These are phyloP conservation scores for Corythoichthys intestinalis DNA, from an alignment of 2,113 vertebrate species.

Conservation along the genomic window DNA sequence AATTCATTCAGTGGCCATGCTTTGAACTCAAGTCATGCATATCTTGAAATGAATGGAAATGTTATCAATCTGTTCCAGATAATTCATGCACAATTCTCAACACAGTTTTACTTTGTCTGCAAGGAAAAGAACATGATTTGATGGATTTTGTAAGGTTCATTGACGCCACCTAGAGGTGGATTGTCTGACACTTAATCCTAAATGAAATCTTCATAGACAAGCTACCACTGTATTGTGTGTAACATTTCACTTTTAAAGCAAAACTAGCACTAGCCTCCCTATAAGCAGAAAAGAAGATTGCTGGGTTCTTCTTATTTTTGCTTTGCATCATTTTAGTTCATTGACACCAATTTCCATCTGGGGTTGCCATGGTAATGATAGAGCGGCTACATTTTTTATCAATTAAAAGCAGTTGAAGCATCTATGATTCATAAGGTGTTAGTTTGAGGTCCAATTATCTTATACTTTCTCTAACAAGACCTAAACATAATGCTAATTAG, in stretches of 20 bases:
- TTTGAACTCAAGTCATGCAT: not conserved
- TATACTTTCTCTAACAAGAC: not conserved
- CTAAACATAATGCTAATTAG: not conserved
- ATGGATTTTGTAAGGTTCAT: too few species aligned
- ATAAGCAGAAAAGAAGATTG: not conserved
- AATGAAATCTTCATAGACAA: not conserved
- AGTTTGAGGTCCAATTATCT: not conserved
- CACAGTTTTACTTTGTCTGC: not conserved
- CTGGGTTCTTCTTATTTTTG: not conserved
- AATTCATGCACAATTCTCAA: too few species aligned
- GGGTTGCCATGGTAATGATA: not conserved
- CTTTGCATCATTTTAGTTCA: not conserved
- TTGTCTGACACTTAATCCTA: not conserved
- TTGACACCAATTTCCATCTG: not conserved
- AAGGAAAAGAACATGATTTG: not conserved
- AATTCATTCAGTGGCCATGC: not conserved
- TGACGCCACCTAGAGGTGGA: too few species aligned
- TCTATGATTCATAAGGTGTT: not conserved
- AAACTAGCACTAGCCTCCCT: not conserved
- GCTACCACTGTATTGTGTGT: slow-evolving; percentile 10
- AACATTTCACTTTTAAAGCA: slow-evolving; percentile 11
- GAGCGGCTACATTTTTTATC: not conserved
- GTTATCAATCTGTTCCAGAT: too few species aligned
- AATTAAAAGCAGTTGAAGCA: not conserved
- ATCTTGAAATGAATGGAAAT: too few species aligned